Evolutionary conservation across 2,888 invertebrate species (phyloP).

Genomic region (Cephonodes hylas): DNA sequence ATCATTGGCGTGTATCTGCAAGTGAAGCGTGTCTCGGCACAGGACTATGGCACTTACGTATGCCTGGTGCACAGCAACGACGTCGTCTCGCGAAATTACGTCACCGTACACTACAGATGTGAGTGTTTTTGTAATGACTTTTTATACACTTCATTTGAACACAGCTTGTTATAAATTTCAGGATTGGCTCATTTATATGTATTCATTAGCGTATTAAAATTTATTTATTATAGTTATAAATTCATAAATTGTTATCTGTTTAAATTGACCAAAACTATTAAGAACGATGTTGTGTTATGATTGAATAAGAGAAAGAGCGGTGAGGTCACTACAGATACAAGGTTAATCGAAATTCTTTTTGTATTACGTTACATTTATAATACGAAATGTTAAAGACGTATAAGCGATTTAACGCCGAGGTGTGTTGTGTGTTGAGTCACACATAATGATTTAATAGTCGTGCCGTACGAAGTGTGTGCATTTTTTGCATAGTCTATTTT

Average conservation of each 20-base stretch:
- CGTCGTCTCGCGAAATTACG: slow-evolving; percentile 70
- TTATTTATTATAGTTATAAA: too few species aligned
- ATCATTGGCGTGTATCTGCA: slow-evolving; percentile 86
- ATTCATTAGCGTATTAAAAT: neutral
- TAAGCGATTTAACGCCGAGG: neutral
- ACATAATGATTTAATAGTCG: neutral
- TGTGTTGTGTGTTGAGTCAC: neutral
- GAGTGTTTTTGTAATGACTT: too few species aligned
- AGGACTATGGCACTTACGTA: slow-evolving; percentile 86
- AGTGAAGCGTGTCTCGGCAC: slow-evolving; percentile 80
- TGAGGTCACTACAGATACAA: neutral
- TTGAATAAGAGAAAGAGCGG: neutral
- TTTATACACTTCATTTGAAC: neutral
- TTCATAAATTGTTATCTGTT: neutral
- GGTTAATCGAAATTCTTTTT: slow-evolving; percentile 5
- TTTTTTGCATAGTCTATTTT: neutral
- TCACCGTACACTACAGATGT: slow-evolving; percentile 81
- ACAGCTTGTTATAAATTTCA: neutral
- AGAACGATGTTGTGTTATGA: neutral
- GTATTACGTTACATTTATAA: neutral
- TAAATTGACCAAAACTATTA: neutral
- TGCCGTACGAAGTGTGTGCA: neutral
- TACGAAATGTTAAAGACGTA: slow-evolving; percentile 3
- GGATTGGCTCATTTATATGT: neutral
- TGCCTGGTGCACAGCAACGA: slow-evolving; percentile 86